Base-by-base conservation (phyloP, 2,888 invertebrate species). In the Tetanocera ferruginea region DNA sequence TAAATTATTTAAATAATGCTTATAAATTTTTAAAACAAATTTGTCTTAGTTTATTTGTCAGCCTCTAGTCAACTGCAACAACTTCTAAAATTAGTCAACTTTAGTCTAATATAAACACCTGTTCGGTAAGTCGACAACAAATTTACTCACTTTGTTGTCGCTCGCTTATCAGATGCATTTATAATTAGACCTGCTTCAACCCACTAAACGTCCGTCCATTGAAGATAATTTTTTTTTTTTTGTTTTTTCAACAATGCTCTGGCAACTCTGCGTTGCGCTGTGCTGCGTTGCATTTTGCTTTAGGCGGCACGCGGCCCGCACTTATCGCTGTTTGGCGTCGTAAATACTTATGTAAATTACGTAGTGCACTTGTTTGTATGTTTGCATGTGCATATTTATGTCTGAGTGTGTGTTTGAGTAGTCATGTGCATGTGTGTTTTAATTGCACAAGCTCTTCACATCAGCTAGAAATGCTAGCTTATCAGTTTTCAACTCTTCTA, bases 81-180 rank as follows among this genome's bases (percentile, higher is more conserved):
- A 43, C 11, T 11, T 43, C 43, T 43, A 43, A 43, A 43, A 43
- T 11, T 43, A 43, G 43, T 43, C 19, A 55, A 55, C 55, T 23
- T 55, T 23, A 9, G 55, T 23, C 55, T 55, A 55, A 55, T 23
- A 55, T 23, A 55, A 55, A 55, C 55, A 55, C 19, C 55, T 55
- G 55, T 19, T n/a, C 55, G 43, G 43, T 14, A 43, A 43, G 43
- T 6, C 11, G 14, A 43, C 23, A 55, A 19, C 19, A 19, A 55
- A 55, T 6, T 69, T n/a, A 14, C 23, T 34, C 64, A 17, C 37
- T 57, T 28, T 51, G 34, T 66, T 66, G 66, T 25, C 25, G n/a
- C 31, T 51, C 23, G 19, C 67, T 80, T 80, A 82, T 80, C 82
- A 82, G 81, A 81, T 81, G 82, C 81, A 82, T 81, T 78, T 79